Evolutionary conservation across 2,888 invertebrate species (phyloP).

Genomic region (Nemotelus pantherinus): DNA sequence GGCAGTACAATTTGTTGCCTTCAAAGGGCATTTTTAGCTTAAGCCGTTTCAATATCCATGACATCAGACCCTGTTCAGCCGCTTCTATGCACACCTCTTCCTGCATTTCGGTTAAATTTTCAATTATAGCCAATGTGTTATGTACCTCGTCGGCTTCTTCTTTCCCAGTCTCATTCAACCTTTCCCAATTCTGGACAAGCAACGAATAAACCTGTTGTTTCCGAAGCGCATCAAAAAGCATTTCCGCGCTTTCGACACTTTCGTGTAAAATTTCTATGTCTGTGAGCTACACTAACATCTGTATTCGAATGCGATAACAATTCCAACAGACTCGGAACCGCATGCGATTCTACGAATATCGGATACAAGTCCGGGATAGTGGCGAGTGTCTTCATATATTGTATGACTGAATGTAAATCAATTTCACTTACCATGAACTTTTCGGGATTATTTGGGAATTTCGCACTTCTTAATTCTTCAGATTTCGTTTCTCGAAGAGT

Average conservation of each 20-base stretch:
- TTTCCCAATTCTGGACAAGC: constrained; percentile 90
- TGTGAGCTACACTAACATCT: constrained; percentile 74
- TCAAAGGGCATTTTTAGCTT: constrained; percentile 91
- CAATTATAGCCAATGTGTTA: constrained; percentile 89
- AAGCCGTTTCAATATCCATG: constrained; percentile 91
- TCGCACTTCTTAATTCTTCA: constrained; percentile 98
- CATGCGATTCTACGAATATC: constrained; percentile 86
- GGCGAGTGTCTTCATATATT: constrained; percentile 90
- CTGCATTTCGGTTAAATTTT: constrained; percentile 93
- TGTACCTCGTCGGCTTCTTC: constrained; percentile 97
- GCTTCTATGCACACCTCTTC: constrained; percentile 86
- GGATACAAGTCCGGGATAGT: constrained; percentile 96
- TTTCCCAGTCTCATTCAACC: constrained; percentile 91
- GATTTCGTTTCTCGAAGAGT: constrained; percentile 92
- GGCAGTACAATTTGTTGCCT: constrained; percentile 93
- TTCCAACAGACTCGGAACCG: constrained; percentile 90
- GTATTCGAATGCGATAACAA: constrained; percentile 96
- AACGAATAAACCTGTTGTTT: constrained; percentile 91
- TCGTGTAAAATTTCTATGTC: constrained; percentile 97
- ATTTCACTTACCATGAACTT: constrained; percentile 99
- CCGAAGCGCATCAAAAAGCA: constrained; percentile 86
- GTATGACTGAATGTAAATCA: constrained; percentile 87
- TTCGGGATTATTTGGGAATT: constrained; percentile 95
- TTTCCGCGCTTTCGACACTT: constrained; percentile 89
- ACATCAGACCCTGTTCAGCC: constrained; percentile 88